Percentiles rank a stretch among this genome's conserved stretches.
Evolutionary conservation across 1,140 invertebrate genomes (phyloP).

Genomic region (Zaprionus nigranus): DNA sequence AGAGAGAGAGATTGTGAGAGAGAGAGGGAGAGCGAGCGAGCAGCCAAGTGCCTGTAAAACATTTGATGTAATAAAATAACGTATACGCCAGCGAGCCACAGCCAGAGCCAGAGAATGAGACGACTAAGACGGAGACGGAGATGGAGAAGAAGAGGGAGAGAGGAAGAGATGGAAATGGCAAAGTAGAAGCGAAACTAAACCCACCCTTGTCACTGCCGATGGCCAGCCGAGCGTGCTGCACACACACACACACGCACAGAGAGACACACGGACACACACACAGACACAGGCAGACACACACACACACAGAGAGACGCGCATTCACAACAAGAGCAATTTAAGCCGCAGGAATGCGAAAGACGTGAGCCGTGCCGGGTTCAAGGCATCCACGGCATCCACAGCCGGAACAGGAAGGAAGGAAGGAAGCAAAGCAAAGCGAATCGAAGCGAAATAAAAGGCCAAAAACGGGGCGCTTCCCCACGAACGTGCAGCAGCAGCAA

Average conservation of each 20-base stretch:
- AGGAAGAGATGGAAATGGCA: background rate
- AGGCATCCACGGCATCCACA: constrained; percentile 27
- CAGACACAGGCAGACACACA: constrained; percentile 29
- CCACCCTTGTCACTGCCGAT: constrained; percentile 50
- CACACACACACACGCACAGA: constrained; percentile 32
- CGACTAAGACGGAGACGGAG: constrained; percentile 38
- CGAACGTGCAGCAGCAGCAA: background rate
- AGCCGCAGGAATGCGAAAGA: constrained; percentile 75
- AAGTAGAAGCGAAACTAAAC: constrained; percentile 20
- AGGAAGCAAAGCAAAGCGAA: constrained; percentile 53
- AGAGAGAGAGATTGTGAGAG: background rate
- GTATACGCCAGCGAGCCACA: constrained; percentile 71
- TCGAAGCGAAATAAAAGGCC: constrained; percentile 57
- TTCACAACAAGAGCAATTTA: constrained; percentile 78
- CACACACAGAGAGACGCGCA: constrained; percentile 28
- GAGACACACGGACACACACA: constrained; percentile 1
- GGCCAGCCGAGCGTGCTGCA: constrained; percentile 40
- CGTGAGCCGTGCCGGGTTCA: constrained; percentile 21
- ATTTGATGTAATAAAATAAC: constrained; percentile 83
- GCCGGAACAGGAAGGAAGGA: constrained; percentile 54
- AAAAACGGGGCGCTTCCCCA: constrained; percentile 16
- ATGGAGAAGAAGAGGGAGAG: constrained; percentile 12
- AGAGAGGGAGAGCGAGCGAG: background rate
- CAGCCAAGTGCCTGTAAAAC: constrained; percentile 68
- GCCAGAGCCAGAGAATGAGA: constrained; percentile 29